Conservation (phyloP, 2,113 vertebrate genomes). For the Nibea albiflora region DNA sequence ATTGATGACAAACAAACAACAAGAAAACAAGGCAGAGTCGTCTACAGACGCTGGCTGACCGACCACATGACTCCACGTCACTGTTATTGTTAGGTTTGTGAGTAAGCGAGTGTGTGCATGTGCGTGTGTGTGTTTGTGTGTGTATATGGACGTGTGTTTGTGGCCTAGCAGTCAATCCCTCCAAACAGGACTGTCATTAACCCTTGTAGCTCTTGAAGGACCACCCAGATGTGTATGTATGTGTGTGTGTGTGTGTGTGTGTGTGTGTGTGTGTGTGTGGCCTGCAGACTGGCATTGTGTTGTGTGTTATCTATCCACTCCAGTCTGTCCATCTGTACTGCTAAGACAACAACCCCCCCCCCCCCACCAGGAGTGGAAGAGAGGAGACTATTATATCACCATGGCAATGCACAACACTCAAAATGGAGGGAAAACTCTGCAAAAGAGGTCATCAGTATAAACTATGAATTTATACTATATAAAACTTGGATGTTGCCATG, state of each 20-base stretch:
- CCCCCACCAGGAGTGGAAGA: slow-evolving; percentile 10
- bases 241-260: slow-evolving; percentile 50
- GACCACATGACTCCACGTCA: slow-evolving; percentile 24
- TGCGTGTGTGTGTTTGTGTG: slow-evolving; percentile 31
- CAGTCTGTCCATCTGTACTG: slow-evolving; percentile 63
- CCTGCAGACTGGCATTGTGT: slow-evolving; percentile 60
- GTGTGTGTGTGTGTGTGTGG: slow-evolving; percentile 71
- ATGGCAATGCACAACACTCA: background rate
- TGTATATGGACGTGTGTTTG: slow-evolving; percentile 40
- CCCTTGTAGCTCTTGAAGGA: slow-evolving; percentile 67
- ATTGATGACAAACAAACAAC: slow-evolving; percentile 8
- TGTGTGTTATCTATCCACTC: slow-evolving; percentile 70
- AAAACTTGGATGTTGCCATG: background rate
- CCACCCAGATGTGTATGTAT: slow-evolving; percentile 73
- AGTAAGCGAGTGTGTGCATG: slow-evolving; percentile 31
- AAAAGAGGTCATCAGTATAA: slow-evolving; percentile 5
- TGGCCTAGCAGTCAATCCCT: slow-evolving; percentile 55
- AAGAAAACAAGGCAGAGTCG: background rate
- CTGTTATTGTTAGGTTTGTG: slow-evolving; percentile 10
- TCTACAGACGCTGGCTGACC: slow-evolving; percentile 5
- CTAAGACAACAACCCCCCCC: slow-evolving; percentile 56
- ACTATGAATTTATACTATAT: background rate
- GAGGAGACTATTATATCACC: slow-evolving; percentile 29
- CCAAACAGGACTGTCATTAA: slow-evolving; percentile 71
- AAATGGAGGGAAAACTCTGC: background rate